Evolutionary conservation across 2,888 invertebrate genomes (phyloP).

Genomic region (Octodonta nipae): DNA sequence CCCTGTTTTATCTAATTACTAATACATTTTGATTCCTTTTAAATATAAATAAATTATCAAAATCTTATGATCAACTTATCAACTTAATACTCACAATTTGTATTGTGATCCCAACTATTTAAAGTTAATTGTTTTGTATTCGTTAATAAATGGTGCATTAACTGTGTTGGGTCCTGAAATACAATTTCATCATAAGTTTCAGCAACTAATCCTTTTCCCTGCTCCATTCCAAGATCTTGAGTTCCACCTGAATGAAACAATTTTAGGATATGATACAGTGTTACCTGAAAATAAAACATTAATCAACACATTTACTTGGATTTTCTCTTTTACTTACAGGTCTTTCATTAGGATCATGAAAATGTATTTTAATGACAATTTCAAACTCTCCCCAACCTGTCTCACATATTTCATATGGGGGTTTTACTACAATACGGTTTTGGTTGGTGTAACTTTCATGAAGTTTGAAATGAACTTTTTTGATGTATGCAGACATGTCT

Average conservation of each 20-base stretch:
- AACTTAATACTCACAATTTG: slow-evolving; percentile 56
- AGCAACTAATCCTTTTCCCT: slow-evolving; percentile 65
- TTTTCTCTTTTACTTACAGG: slow-evolving; percentile 50
- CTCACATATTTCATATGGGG: slow-evolving; percentile 93
- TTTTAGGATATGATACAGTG: slow-evolving; percentile 87
- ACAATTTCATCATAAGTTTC: slow-evolving; percentile 95
- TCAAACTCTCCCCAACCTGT: slow-evolving; percentile 99
- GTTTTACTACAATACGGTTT: slow-evolving; percentile 83
- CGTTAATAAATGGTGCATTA: slow-evolving; percentile 79
- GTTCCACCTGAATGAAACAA: slow-evolving; percentile 70
- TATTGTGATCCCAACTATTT: slow-evolving; percentile 70
- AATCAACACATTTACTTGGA: not conserved
- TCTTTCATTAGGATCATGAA: slow-evolving; percentile 89
- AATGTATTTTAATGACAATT: slow-evolving; percentile 93
- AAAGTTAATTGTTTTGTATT: slow-evolving; percentile 61
- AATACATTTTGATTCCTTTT: too few relatives aligned
- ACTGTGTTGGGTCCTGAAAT: slow-evolving; percentile 77
- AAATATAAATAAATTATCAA: too few relatives aligned
- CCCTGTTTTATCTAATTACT: too few relatives aligned
- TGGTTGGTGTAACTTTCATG: slow-evolving; percentile 95
- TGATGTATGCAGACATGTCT: slow-evolving; percentile 87
- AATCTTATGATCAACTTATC: not conserved
- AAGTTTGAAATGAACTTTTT: slow-evolving; percentile 91
- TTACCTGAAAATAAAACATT: slow-evolving; percentile 54
- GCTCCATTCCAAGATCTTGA: slow-evolving; percentile 49